phyloP scores from a whole-genome alignment of 2,888 invertebrate species.

The Cancer borealis region DNA sequence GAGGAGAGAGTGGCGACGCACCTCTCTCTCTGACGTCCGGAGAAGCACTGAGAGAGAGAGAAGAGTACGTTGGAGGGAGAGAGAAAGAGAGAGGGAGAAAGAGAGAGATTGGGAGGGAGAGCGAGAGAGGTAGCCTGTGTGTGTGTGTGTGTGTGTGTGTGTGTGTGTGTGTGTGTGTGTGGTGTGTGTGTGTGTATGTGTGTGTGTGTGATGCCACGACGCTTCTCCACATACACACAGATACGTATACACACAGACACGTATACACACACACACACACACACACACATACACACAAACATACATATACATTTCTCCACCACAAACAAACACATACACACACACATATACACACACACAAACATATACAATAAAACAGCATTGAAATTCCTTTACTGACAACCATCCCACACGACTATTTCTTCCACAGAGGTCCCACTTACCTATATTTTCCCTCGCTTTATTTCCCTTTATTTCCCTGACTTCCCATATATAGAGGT shows the following conservation, averaged over 20 bases:
- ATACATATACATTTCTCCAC: too few species aligned
- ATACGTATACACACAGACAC: too few species aligned
- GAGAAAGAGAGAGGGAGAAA: neutral
- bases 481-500: too few species aligned
- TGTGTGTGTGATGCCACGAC: neutral
- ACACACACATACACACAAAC: too few species aligned
- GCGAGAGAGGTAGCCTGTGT: neutral
- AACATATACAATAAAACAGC: too few species aligned
- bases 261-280: too few species aligned
- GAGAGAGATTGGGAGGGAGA: too few species aligned
- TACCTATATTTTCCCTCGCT: neutral
- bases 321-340: too few species aligned
- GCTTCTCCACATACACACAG: neutral
- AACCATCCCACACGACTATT: neutral
- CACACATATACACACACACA: too few species aligned
- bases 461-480: too few species aligned
- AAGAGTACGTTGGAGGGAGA: neutral
- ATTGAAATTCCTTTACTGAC: neutral
- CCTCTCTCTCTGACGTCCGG: neutral
- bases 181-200: too few species aligned
- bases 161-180: too few species aligned
- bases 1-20: neutral
- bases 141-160: neutral
- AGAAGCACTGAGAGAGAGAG: neutral
- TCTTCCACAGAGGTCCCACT: neutral